phyloP scores from a whole-genome alignment of 2,888 invertebrate genomes.

The Trachelus iudaicus region DNA sequence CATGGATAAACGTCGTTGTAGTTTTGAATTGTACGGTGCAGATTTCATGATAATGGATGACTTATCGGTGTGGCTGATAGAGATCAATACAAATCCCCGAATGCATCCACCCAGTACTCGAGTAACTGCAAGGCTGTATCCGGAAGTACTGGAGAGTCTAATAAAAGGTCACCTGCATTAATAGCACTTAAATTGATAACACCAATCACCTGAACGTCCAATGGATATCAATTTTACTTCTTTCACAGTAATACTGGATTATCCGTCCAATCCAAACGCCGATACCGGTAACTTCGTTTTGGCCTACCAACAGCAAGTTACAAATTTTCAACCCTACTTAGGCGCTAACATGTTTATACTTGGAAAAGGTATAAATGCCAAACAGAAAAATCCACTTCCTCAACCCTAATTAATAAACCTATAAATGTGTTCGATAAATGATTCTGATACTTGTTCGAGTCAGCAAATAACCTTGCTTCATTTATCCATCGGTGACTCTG shows the following conservation, averaged over 20 bases:
- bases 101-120: constrained; percentile 81
- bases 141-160: constrained; percentile 83
- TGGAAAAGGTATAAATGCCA: constrained; percentile 70
- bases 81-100: constrained; percentile 92
- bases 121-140: constrained; percentile 85
- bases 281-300: constrained; percentile 85
- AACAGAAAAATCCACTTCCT: not conserved
- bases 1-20: constrained; percentile 73
- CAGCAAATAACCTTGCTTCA: not conserved
- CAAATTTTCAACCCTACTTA: constrained; percentile 82
- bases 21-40: constrained; percentile 90
- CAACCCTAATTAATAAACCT: not conserved
- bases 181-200: not conserved
- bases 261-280: constrained; percentile 75
- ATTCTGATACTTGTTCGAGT: no score
- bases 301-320: constrained; percentile 79
- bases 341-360: constrained; percentile 77
- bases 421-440: not conserved
- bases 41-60: constrained; percentile 92
- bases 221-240: constrained; percentile 18
- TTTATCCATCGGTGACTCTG: not conserved
- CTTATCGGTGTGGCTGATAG: constrained; percentile 88
- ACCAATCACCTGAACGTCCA: not conserved
- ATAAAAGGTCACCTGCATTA: constrained; percentile 77
- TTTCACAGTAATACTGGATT: constrained; percentile 81